Conservation (phyloP, 2,797 vertebrate genomes). For the Lerista edwardsae region DNA sequence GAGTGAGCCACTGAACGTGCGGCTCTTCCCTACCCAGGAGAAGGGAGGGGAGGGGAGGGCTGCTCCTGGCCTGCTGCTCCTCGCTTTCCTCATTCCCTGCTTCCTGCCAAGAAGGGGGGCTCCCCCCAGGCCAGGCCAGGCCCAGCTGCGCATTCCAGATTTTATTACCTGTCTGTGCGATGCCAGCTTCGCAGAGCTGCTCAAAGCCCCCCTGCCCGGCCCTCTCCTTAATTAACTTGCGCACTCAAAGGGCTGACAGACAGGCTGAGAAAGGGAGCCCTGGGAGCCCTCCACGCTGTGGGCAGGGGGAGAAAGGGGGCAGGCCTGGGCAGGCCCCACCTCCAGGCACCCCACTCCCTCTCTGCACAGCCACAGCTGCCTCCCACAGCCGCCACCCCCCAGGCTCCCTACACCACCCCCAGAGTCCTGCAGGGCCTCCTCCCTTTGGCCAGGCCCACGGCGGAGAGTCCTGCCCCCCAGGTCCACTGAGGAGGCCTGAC, state of each 20-base stretch:
- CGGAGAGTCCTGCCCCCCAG: too few species aligned
- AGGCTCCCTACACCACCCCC: too few species aligned
- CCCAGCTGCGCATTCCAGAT: conserved; percentile 48
- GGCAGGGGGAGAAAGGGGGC: rapidly evolving
- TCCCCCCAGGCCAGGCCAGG: not conserved
- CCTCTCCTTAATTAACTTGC: not conserved
- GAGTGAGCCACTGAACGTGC: not conserved
- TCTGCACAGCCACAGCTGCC: too few species aligned
- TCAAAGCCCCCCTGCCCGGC: not conserved
- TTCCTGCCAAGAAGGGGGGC: not conserved
- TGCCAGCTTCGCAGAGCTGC: not conserved
- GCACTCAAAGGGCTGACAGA: conserved; percentile 53
- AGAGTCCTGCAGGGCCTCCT: too few species aligned
- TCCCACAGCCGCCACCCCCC: too few species aligned
- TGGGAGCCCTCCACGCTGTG: too few species aligned
- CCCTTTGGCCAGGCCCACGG: too few species aligned
- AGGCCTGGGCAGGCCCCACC: not conserved
- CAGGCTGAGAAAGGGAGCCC: not conserved
- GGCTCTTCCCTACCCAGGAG: not conserved
- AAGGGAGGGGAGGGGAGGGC: not conserved
- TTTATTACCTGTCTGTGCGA: conserved; percentile 45
- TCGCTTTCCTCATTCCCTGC: not conserved
- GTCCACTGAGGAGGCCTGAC: not conserved
- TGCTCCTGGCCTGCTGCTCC: not conserved
- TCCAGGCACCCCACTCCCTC: not conserved